These are phyloP conservation scores for Maccullochella peelii DNA, from an alignment of 2,113 vertebrate species.

Conservation along the genomic window DNA sequence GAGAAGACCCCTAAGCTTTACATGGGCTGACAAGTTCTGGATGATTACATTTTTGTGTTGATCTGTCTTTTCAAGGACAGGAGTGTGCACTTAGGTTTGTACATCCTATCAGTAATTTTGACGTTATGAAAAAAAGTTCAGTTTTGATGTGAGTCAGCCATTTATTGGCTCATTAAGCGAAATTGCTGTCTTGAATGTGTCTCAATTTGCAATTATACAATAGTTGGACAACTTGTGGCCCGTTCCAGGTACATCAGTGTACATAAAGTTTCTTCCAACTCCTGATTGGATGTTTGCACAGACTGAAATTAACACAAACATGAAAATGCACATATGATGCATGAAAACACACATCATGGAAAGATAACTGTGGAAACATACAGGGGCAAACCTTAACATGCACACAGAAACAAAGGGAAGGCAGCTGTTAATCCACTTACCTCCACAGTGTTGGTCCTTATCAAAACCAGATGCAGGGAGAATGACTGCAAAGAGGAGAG, in stretches of 20 bases:
- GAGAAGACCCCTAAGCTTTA: background rate
- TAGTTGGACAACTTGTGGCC: background rate
- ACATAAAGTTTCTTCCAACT: background rate
- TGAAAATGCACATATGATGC: slow-evolving; percentile 53
- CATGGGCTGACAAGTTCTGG: background rate
- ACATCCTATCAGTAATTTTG: background rate
- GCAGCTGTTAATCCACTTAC: slow-evolving; percentile 84
- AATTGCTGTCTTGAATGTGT: background rate
- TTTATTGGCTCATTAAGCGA: too few species aligned
- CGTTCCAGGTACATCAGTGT: background rate
- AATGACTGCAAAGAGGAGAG: slow-evolving; percentile 88
- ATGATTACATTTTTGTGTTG: too few species aligned
- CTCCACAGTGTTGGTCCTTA: slow-evolving; percentile 91
- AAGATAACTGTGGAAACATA: slow-evolving; percentile 48
- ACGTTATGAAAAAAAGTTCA: background rate
- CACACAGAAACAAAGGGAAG: slow-evolving; percentile 41
- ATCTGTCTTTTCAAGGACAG: background rate
- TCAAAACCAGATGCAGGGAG: slow-evolving; percentile 96
- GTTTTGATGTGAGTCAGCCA: background rate
- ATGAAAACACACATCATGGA: slow-evolving; percentile 39
- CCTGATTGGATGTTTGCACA: background rate
- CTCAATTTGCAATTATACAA: background rate
- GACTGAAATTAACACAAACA: slow-evolving; percentile 21
- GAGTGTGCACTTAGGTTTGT: background rate
- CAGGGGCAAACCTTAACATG: slow-evolving; percentile 16